A percentile compares a stretch with the other conserved stretches of the same genome.
Evolutionary conservation across 2,888 invertebrate genomes (phyloP).

Genomic region (Agriopis leucophaearia): DNA sequence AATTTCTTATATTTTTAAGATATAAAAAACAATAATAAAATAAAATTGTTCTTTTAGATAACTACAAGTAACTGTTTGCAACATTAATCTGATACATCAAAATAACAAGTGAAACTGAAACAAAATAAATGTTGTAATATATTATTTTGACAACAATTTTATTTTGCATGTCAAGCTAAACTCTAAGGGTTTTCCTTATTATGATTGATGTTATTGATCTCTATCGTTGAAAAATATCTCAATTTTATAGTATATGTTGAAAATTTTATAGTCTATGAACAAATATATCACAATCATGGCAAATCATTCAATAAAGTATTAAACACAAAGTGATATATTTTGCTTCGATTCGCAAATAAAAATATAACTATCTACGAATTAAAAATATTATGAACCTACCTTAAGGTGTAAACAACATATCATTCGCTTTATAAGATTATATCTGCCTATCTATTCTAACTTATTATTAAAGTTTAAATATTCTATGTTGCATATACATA

Average conservation of each 20-base stretch:
- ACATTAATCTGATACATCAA: background rate
- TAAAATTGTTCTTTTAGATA: background rate
- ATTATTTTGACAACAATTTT: background rate
- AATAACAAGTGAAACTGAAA: background rate
- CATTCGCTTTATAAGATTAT: slow-evolving; percentile 84
- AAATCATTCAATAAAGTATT: slow-evolving; percentile 61
- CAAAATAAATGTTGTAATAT: background rate
- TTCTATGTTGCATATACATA: slow-evolving; percentile 63
- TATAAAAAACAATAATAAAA: background rate
- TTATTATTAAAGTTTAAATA: slow-evolving; percentile 65
- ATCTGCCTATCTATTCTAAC: slow-evolving; percentile 63
- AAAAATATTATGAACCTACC: slow-evolving; percentile 52
- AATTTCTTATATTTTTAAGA: background rate
- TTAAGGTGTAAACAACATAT: slow-evolving; percentile 82
- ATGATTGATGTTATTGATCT: slow-evolving; percentile 22
- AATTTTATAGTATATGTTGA: slow-evolving; percentile 45
- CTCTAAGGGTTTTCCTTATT: slow-evolving; percentile 24
- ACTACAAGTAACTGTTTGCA: background rate
- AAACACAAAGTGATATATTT: slow-evolving; percentile 71
- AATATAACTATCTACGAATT: slow-evolving; percentile 45
- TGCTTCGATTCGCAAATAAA: slow-evolving; percentile 59
- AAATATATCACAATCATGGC: slow-evolving; percentile 44
- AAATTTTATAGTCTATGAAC: slow-evolving; percentile 48
- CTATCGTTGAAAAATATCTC: slow-evolving; percentile 21
- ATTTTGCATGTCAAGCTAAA: slow-evolving; percentile 24